Evolutionary conservation across 2,888 invertebrate species (phyloP).

Genomic region (Noctua janthina): DNA sequence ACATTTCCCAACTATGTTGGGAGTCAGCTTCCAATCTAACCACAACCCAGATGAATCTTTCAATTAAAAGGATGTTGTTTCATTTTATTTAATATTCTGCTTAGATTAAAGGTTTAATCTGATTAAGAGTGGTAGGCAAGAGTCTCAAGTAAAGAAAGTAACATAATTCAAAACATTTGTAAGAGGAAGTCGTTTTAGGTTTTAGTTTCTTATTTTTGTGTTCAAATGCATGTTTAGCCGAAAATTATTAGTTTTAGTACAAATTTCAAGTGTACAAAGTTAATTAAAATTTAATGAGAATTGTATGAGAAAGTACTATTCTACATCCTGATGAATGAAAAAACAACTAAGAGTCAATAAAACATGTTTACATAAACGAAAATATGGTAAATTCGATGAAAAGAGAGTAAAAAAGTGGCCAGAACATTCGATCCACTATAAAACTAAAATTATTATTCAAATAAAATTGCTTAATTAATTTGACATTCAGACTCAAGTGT

Average conservation of each 20-base stretch:
- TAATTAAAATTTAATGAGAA: not conserved
- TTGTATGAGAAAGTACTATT: not conserved
- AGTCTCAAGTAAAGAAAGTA: not conserved
- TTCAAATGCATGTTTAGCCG: not conserved
- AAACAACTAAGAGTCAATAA: not conserved
- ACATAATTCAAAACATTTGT: too few relatives aligned
- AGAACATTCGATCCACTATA: conserved; percentile 10
- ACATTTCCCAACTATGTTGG: not conserved
- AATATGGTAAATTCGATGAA: not conserved
- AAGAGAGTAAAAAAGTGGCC: not conserved
- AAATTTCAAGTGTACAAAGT: not conserved
- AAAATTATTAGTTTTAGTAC: not conserved
- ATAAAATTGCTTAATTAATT: conserved; percentile 23
- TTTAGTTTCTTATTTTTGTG: not conserved
- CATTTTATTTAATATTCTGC: not conserved
- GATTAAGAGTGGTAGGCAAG: not conserved
- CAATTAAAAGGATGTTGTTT: not conserved
- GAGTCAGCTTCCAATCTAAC: not conserved
- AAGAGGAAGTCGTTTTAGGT: too few relatives aligned
- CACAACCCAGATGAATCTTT: not conserved
- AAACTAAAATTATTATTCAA: conserved; percentile 21
- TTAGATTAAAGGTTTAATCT: not conserved
- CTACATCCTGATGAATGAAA: not conserved
- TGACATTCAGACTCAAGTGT: conserved; percentile 25
- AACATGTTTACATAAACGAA: not conserved